These are phyloP conservation scores for Labroides dimidiatus DNA, from an alignment of 2,797 vertebrate genomes.

Conservation along the genomic window DNA sequence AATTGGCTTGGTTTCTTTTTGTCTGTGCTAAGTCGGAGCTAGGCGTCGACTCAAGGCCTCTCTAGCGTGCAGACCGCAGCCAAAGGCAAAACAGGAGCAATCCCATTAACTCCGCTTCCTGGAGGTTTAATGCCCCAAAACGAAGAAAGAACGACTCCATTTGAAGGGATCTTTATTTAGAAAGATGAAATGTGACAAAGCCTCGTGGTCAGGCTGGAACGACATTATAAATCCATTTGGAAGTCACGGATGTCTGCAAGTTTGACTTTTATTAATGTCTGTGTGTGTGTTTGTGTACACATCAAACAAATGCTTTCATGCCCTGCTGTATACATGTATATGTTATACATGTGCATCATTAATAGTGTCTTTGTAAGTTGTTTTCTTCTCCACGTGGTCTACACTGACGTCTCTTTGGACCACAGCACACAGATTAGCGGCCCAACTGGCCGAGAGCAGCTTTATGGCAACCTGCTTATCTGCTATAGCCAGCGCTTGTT, in stretches of 20 bases:
- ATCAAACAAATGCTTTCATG: conserved; percentile 9
- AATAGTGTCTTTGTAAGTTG: conserved; percentile 36
- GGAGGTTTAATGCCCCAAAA: conserved; percentile 66
- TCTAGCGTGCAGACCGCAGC: conserved; percentile 57
- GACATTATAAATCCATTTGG: conserved; percentile 33
- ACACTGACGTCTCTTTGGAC: conserved; percentile 58
- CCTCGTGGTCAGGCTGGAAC: conserved; percentile 53
- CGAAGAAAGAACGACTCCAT: conserved; percentile 59
- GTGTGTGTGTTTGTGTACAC: conserved; percentile 3
- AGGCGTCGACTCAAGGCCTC: conserved; percentile 59
- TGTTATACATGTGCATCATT: conserved; percentile 40
- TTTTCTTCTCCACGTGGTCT: conserved; percentile 54
- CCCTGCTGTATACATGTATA: conserved; percentile 2
- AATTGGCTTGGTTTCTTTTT: conserved; percentile 74
- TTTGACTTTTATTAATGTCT: background rate
- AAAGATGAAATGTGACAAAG: conserved; percentile 56
- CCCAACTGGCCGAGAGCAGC: conserved; percentile 66
- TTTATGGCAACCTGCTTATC: conserved; percentile 79
- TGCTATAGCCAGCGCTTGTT: conserved; percentile 73
- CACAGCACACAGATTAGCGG: conserved; percentile 67
- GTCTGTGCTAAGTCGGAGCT: conserved; percentile 70
- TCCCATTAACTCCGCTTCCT: conserved; percentile 79
- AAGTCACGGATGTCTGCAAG: conserved; percentile 22
- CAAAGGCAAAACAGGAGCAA: conserved; percentile 74
- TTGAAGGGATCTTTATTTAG: conserved; percentile 63